phyloP scores from a whole-genome alignment of 2,888 invertebrate genomes.

The Leistus spinibarbis region DNA sequence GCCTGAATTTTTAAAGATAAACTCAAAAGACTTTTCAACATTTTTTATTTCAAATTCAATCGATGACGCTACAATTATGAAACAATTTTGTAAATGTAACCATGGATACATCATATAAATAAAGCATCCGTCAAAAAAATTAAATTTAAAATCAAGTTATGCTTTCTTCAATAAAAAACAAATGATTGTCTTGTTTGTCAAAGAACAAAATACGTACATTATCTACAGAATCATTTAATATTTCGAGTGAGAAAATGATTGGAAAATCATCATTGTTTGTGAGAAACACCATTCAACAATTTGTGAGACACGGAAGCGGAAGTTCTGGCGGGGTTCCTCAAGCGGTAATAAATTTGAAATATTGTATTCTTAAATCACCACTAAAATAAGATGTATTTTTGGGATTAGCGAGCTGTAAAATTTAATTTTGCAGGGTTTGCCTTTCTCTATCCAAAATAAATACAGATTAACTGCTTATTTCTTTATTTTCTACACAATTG shows the following conservation, averaged over 20 bases:
- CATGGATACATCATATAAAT: too few relatives aligned
- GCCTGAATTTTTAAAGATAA: too few relatives aligned
- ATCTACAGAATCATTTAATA: neutral
- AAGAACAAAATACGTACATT: neutral
- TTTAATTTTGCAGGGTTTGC: conserved; percentile 73
- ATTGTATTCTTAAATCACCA: neutral
- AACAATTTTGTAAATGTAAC: too few relatives aligned
- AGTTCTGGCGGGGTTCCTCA: conserved; percentile 62
- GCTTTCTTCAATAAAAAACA: too few relatives aligned
- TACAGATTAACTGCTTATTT: conserved; percentile 74
- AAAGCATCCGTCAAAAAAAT: too few relatives aligned
- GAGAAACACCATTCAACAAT: conserved; percentile 49
- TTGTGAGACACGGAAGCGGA: conserved; percentile 48
- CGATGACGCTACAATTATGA: too few relatives aligned
- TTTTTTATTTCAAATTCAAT: too few relatives aligned
- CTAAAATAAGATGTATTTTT: too few relatives aligned
- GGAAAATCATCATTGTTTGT: conserved; percentile 51
- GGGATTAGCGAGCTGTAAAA: too few relatives aligned
- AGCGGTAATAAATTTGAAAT: conserved; percentile 53
- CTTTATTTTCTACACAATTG: conserved; percentile 78
- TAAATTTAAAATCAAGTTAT: too few relatives aligned
- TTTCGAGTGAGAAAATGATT: conserved; percentile 49
- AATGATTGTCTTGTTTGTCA: neutral
- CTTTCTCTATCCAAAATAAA: conserved; percentile 75
- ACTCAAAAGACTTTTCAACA: too few relatives aligned